phyloP scores from a whole-genome alignment of 2,113 vertebrate species.

The Pionites leucogaster region DNA sequence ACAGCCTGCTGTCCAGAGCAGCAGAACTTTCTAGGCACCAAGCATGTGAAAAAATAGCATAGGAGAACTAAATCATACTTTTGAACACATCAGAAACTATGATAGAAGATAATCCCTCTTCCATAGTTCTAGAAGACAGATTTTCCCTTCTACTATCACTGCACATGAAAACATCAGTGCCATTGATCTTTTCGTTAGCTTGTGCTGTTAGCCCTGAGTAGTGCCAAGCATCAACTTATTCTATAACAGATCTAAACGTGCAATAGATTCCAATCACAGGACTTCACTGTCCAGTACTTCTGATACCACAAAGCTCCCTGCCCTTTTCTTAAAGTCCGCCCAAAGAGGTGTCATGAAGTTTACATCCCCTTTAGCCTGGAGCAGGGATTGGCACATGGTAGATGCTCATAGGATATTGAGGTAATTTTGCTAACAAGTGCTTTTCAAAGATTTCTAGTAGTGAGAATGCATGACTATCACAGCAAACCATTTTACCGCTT shows the following conservation, averaged over 20 bases:
- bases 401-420: background rate
- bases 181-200: background rate
- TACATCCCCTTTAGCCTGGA: background rate
- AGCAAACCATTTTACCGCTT: background rate
- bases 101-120: background rate
- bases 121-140: background rate
- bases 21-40: background rate
- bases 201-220: background rate
- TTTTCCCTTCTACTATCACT: background rate
- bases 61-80: background rate
- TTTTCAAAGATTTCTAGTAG: background rate
- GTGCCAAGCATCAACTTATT: background rate
- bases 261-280: background rate
- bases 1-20: background rate
- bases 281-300: background rate
- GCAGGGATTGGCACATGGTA: background rate
- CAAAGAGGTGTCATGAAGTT: background rate
- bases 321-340: background rate
- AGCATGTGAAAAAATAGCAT: background rate
- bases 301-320: background rate
- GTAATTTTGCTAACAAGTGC: background rate
- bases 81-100: background rate
- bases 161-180: background rate
- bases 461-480: background rate
- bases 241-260: background rate